Evolutionary conservation across 2,888 invertebrate genomes (phyloP), one percentile per base, ranked within the genome.

Genomic region (Rhagonycha lutea): DNA sequence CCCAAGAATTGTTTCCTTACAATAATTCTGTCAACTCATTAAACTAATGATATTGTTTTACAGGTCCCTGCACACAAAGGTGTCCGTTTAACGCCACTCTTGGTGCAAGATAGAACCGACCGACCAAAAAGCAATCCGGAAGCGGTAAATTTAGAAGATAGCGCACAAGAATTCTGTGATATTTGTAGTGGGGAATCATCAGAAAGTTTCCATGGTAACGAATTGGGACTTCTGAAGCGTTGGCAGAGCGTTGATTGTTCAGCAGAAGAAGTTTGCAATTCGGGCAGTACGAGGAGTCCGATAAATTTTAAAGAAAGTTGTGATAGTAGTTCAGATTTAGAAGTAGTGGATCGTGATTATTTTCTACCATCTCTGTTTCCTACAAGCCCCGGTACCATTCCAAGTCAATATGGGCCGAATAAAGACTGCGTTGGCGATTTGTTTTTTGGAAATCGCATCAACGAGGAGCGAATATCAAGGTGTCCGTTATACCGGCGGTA

Each of bases 71-170:
- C 83, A 12, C 79, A 82, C 60, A 82, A 82, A 73, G 79, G 86
- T 60, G 82, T 86, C 12, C 86, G 85, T 67, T 78, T 87, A 69
- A 85, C 86, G 0, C 84, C 86, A 26, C 79, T 87, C 26, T 84
- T 85, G 11, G 80, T 88, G 0, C 85, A 86, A 60, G 86, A 86
- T 14, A 80, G 81, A 18, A 80, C 82, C 11, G 87, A 87, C 60
- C 80, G 88, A 47, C 87, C 88, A 4, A 88, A 87, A 80, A 87
- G 86, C 61, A 85, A 86, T 29, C 86, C 87, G 0, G 86, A 87
- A 73, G 85, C 86, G 32, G 81, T 87, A 14, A 85, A 86, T 69
- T 76, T 88, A 47, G 87, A 87, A 72, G 86, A 87, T 70, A 82
- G 86, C 47, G 82, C 83, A 24, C 85, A 85, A 77, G 86, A 86